These are phyloP conservation scores for Imbricaverruca yamaguchii DNA, from an alignment of 2,888 invertebrate genomes.

Conservation along the genomic window DNA sequence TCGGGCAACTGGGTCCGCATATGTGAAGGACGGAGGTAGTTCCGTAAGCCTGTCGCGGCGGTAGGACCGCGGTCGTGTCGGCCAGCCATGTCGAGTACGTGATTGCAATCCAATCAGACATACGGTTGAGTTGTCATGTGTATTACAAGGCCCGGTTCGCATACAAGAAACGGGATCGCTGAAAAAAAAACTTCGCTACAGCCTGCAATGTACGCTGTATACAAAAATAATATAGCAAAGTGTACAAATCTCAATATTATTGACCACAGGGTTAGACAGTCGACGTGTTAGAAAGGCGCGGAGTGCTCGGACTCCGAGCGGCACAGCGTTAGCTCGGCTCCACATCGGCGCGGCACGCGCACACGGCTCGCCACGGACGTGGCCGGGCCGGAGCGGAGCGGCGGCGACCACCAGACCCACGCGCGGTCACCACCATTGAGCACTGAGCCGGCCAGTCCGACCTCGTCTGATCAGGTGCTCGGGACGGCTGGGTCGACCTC, in stretches of 20 bases:
- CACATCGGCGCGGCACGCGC: too few species aligned
- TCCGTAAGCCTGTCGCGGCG: not conserved
- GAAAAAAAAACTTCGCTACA: not conserved
- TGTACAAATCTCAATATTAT: not conserved
- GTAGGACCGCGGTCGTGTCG: not conserved
- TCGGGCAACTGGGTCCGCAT: too few species aligned
- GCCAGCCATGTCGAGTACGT: not conserved
- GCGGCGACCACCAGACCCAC: too few species aligned
- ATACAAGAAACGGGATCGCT: not conserved
- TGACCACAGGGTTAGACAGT: not conserved
- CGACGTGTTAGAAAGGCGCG: not conserved
- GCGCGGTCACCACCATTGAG: too few species aligned
- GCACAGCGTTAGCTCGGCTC: too few species aligned
- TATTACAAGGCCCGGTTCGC: not conserved
- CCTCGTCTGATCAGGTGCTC: too few species aligned
- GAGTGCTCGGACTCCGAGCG: too few species aligned
- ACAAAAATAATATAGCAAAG: conserved; percentile 21
- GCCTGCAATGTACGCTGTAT: not conserved
- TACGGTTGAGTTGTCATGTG: not conserved
- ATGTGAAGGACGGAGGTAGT: too few species aligned
- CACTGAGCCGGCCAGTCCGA: too few species aligned
- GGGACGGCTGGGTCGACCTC: too few species aligned
- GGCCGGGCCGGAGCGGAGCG: too few species aligned
- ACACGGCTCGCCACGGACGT: too few species aligned
- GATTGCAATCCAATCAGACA: not conserved